Percentiles rank a stretch among this genome's conserved stretches.
These are phyloP conservation scores for Fratercula arctica DNA, from an alignment of 2,797 vertebrate species.

Conservation along the genomic window DNA sequence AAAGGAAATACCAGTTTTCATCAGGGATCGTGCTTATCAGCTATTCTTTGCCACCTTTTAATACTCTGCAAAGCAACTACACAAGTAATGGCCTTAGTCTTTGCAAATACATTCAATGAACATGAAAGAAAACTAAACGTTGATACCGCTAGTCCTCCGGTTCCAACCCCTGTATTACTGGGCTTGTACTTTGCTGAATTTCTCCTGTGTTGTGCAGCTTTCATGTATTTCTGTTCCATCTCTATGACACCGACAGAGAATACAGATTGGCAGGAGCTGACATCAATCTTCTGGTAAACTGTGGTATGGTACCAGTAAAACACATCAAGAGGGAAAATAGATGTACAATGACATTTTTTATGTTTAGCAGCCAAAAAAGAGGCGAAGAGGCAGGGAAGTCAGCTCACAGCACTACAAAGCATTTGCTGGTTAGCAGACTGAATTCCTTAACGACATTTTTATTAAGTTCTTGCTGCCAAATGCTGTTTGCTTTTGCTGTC, in stretches of 20 bases:
- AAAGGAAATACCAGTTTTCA: background rate
- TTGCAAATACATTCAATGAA: background rate
- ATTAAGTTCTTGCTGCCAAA: slow-evolving; percentile 39
- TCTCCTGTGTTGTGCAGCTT: background rate
- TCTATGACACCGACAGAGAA: background rate
- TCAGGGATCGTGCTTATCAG: background rate
- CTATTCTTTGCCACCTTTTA: background rate
- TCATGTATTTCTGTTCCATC: background rate
- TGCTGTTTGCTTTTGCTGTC: slow-evolving; percentile 34
- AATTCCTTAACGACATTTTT: slow-evolving; percentile 7
- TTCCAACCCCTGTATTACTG: background rate
- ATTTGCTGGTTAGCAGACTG: background rate
- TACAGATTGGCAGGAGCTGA: background rate
- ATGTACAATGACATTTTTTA: background rate
- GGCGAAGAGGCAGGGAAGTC: background rate
- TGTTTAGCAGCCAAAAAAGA: background rate
- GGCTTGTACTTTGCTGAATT: background rate
- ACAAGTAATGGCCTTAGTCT: background rate
- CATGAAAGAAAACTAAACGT: background rate
- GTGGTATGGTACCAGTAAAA: background rate
- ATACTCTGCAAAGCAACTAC: background rate
- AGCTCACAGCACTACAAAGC: background rate
- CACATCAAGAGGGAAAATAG: background rate
- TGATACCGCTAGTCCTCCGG: background rate
- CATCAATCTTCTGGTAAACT: background rate